Conservation (phyloP, 1,140 invertebrate species). For the Metopolophium dirhodum region DNA sequence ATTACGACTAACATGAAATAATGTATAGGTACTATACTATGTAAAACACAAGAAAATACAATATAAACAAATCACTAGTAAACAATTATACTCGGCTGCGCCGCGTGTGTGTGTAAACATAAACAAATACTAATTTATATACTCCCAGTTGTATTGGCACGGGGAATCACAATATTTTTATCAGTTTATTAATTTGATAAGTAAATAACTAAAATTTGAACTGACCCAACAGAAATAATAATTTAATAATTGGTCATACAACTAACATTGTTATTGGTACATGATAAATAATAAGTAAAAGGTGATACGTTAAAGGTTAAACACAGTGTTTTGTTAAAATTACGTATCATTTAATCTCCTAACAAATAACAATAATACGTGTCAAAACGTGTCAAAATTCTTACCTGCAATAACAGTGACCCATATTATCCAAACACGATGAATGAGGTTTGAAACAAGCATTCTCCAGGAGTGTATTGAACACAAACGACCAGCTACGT, state of each 20-base stretch:
- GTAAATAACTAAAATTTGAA: neutral
- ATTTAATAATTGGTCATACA: neutral
- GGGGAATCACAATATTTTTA: neutral
- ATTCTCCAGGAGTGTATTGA: neutral
- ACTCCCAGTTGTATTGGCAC: neutral
- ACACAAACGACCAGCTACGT: neutral
- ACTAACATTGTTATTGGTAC: neutral
- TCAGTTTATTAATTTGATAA: neutral
- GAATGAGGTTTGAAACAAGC: neutral
- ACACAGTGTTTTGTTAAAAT: neutral
- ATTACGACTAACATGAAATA: neutral
- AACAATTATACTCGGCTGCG: neutral
- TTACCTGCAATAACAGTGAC: constrained; percentile 38
- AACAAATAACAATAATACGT: neutral
- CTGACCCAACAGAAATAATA: neutral
- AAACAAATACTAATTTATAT: constrained; percentile 9
- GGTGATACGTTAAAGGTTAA: neutral
- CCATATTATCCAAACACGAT: neutral
- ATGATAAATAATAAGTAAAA: neutral
- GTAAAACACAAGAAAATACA: neutral
- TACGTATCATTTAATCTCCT: neutral
- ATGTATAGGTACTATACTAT: neutral
- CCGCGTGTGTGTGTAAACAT: neutral
- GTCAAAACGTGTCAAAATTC: neutral
- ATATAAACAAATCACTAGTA: neutral